Evolutionary conservation across 2,797 vertebrate species (phyloP), one percentile per base, ranked within the genome.

Genomic region (Mus spretus): DNA sequence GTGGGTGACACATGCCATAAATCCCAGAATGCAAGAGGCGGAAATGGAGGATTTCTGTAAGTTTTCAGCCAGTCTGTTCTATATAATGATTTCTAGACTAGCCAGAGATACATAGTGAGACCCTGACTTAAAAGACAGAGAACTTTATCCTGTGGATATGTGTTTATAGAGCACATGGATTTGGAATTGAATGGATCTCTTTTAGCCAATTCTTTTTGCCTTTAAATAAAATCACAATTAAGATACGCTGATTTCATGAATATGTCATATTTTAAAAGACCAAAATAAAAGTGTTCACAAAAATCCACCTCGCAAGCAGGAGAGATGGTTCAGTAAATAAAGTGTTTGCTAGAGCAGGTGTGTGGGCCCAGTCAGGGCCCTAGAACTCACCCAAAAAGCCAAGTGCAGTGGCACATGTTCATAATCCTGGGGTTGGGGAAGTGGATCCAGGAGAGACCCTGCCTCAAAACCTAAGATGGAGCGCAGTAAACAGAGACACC

Each of bases 241-340:
- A 95, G 75, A 53, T 72, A 34, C 55, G 44, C 31, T 80, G 78
- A 77, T 70, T 57, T 94, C 67, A 80, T 89, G 28, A 91, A 22
- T 78, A 61, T 86, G 63, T 67, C 47, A 89, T 81, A 57, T 87
- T 95, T 92, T 57, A 70, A 95, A 96, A 97, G 34, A 91, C 24
- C 53, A 59, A 74, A 88, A n/a, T 55, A 87, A 87, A 37, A 67
- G 22, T 50, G 40, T 31, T 47, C 17, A 85, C 31, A 67, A 34
- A 65, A 84, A 70, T 47, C 50, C 6, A 34, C 6, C 20, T 70
- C 34, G 17, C 15, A 4, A 5, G 31, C 47, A 75, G 26, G n/a
- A 75, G n/a, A 88, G 53, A 59, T 88, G 17, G 24, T 26, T 75
- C 17, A 59, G 53, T 74, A 28, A 53, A 74, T 88, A 88, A 88